Conservation (phyloP, 2,113 vertebrate species). For the Hypomesus transpacificus region DNA sequence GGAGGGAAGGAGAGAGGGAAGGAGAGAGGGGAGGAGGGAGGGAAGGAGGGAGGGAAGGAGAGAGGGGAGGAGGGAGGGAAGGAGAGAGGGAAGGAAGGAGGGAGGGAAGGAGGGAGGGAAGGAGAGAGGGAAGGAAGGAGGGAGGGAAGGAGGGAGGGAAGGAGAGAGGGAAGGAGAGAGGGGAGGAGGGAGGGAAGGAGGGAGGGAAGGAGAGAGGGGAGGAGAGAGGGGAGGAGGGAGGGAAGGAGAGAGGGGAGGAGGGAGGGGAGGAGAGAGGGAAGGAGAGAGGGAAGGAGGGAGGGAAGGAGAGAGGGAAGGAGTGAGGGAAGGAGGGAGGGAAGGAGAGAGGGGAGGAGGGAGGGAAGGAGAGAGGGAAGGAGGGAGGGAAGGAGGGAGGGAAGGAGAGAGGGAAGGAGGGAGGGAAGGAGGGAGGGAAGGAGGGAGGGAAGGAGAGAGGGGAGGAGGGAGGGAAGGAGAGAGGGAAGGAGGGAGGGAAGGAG, state of each 20-base stretch:
- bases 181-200: constrained; percentile 14
- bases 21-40: constrained; percentile 11
- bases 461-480: too few species aligned
- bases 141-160: constrained; percentile 20
- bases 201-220: constrained; percentile 33
- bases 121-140: constrained; percentile 16
- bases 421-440: constrained; percentile 14
- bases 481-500: too few species aligned
- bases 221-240: too few species aligned
- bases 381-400: constrained; percentile 20
- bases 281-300: constrained; percentile 38
- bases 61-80: too few species aligned
- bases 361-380: too few species aligned
- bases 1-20: constrained; percentile 33
- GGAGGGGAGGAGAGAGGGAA: constrained; percentile 20
- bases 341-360: constrained; percentile 38
- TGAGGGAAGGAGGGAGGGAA: constrained; percentile 20
- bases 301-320: too few species aligned
- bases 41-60: constrained; percentile 33
- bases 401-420: constrained; percentile 38
- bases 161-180: constrained; percentile 38
- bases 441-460: constrained; percentile 33
- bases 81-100: constrained; percentile 16
- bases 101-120: constrained; percentile 33
- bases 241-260: too few species aligned